Evolutionary conservation across 2,888 invertebrate genomes (phyloP), one percentile per base, ranked within the genome.

Genomic region (Lypha dubia): DNA sequence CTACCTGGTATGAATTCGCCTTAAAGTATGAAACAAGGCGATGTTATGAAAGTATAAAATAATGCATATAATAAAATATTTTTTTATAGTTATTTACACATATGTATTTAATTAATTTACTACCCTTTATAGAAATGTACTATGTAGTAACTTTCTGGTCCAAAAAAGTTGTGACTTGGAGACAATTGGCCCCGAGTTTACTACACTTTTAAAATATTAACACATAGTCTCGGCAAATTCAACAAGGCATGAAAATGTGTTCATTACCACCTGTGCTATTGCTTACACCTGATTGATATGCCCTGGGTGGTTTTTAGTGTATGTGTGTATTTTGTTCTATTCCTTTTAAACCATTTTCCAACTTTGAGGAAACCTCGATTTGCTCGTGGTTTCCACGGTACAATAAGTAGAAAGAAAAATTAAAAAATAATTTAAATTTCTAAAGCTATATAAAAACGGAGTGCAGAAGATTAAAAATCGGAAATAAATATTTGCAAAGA

Each of bases 301-400:
- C n/a, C 67, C 56, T 32, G 77, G 70, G 80, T 70, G 79, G 74
- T 85, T 83, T 58, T 84, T 35, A 44, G 49, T 44, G 87, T 89
- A 86, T 88, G 88, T 88, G 87, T 88, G 85, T 77, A 75, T 84
- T 86, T 86, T 88, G 87, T 86, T 86, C 86, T 85, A 86, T 88
- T 85, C 86, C 60, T 86, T 84, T 86, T 88, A 86, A 80, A 80
- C 73, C 38, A 73, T 80, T 79, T 79, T 84, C 70, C 76, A 87
- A 86, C 76, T 76, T 77, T 79, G 62, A 88, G 88, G 88, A 88
- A 88, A 88, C 88, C 88, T 90, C 88, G 88, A 89, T 89, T 90
- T 91, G 89, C 91, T 91, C 91, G 91, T 91, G 91, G 89, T 89
- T 89, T 89, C 88, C 88, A 88, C 87, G 87, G 87, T 73, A 81